Evolutionary conservation across 2,113 vertebrate species (phyloP).

Genomic region (Ctenomys sociabilis): DNA sequence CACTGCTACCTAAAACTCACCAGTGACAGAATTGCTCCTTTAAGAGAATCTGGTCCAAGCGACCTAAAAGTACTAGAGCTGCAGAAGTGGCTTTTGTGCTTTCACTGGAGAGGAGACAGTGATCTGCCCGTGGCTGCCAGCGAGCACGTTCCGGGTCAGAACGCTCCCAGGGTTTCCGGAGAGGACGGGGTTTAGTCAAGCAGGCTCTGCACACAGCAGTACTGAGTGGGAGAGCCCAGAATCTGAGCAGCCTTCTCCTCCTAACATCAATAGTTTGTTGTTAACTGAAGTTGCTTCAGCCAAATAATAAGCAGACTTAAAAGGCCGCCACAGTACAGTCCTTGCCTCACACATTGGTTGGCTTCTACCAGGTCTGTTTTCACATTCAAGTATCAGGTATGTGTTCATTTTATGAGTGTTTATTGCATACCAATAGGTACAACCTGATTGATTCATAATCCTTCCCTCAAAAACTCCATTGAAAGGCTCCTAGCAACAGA

Average conservation of each 20-base stretch:
- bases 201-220: background rate
- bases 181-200: background rate
- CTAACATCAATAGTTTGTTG: background rate
- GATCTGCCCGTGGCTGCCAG: background rate
- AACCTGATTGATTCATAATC: background rate
- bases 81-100: slow-evolving; percentile 10
- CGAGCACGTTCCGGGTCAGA: background rate
- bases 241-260: background rate
- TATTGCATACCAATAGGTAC: background rate
- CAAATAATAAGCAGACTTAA: background rate
- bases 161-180: background rate
- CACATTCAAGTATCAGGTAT: background rate
- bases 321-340: background rate
- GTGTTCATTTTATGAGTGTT: background rate
- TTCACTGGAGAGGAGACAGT: background rate
- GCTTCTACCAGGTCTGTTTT: background rate
- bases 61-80: background rate
- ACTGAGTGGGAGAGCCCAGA: background rate
- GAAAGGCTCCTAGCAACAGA: background rate
- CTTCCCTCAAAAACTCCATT: background rate
- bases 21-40: background rate
- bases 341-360: no score
- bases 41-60: background rate
- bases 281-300: background rate
- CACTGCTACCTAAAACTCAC: background rate